Percentiles rank a stretch among this genome's conserved stretches.
Evolutionary conservation across 1,140 invertebrate genomes (phyloP).

Genomic region (Oncopodura yosiiana): DNA sequence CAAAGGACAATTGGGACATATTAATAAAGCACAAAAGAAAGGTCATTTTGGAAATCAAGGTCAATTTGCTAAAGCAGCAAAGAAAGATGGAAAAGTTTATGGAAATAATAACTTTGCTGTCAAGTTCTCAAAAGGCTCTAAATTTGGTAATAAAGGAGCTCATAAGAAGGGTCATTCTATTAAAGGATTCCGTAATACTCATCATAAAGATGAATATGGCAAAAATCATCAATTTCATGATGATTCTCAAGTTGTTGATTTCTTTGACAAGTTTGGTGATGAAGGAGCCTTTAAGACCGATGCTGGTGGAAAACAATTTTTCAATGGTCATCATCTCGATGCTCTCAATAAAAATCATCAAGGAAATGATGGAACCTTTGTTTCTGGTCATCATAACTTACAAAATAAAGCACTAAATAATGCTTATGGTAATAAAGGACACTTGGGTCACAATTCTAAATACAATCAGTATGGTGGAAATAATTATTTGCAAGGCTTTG

Average conservation of each 20-base stretch:
- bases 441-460: constrained; percentile 23
- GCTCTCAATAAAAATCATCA: constrained; percentile 30
- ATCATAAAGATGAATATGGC: constrained; percentile 33
- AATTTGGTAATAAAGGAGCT: constrained; percentile 27
- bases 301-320: constrained; percentile 27
- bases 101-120: constrained; percentile 27
- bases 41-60: constrained; percentile 28
- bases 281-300: constrained; percentile 35
- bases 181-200: constrained; percentile 32
- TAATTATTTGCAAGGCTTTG: constrained; percentile 24
- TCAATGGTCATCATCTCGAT: constrained; percentile 30
- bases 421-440: constrained; percentile 25
- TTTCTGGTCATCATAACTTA: constrained; percentile 28
- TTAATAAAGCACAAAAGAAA: constrained; percentile 32
- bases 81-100: constrained; percentile 19
- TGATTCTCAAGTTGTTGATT: constrained; percentile 26
- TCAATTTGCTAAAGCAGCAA: constrained; percentile 22
- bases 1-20: constrained; percentile 10
- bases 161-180: constrained; percentile 34
- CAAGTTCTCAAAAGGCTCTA: constrained; percentile 25
- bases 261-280: constrained; percentile 33
- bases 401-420: constrained; percentile 23
- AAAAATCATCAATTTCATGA: constrained; percentile 32
- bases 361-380: constrained; percentile 22
- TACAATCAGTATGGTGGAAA: constrained; percentile 16